Evolutionary conservation across 2,888 invertebrate species (phyloP).

Genomic region (Amphimallon solstitiale): DNA sequence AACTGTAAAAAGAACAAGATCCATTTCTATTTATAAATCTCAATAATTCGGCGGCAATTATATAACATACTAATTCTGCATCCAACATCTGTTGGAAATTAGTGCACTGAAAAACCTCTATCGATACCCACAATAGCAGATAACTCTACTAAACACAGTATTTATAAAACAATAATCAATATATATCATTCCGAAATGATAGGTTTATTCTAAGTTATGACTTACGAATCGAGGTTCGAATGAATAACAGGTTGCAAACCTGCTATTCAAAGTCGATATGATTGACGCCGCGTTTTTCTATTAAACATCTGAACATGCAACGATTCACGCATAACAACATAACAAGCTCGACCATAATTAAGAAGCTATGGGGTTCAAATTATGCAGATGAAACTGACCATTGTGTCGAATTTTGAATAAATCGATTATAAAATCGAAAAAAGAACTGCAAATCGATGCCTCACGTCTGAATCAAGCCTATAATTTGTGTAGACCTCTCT

Average conservation of each 20-base stretch:
- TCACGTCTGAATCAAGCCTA: not conserved
- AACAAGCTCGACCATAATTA: conserved; percentile 41
- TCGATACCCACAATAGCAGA: too few relatives aligned
- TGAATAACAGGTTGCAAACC: conserved; percentile 23
- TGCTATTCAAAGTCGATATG: conserved; percentile 17
- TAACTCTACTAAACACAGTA: too few relatives aligned
- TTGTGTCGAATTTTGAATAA: conserved; percentile 47
- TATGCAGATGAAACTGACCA: conserved; percentile 43
- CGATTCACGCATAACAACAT: conserved; percentile 14
- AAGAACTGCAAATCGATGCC: conserved; percentile 6
- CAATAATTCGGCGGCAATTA: too few relatives aligned
- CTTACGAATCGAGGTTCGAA: conserved; percentile 22
- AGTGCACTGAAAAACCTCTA: too few relatives aligned
- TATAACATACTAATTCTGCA: too few relatives aligned
- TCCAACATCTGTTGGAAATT: too few relatives aligned
- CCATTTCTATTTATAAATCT: too few relatives aligned
- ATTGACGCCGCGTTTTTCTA: conserved; percentile 5
- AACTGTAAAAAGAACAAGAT: too few relatives aligned
- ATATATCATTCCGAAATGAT: conserved; percentile 34
- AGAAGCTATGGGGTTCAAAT: conserved; percentile 43
- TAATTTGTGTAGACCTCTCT: conserved; percentile 12
- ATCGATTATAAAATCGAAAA: conserved; percentile 44
- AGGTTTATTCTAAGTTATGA: conserved; percentile 31
- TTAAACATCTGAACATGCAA: conserved; percentile 8
- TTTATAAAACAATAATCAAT: too few relatives aligned